Percentiles rank a stretch among this genome's conserved stretches.
phyloP scores from a whole-genome alignment of 1,140 invertebrate genomes.

The Cherax destructor region DNA sequence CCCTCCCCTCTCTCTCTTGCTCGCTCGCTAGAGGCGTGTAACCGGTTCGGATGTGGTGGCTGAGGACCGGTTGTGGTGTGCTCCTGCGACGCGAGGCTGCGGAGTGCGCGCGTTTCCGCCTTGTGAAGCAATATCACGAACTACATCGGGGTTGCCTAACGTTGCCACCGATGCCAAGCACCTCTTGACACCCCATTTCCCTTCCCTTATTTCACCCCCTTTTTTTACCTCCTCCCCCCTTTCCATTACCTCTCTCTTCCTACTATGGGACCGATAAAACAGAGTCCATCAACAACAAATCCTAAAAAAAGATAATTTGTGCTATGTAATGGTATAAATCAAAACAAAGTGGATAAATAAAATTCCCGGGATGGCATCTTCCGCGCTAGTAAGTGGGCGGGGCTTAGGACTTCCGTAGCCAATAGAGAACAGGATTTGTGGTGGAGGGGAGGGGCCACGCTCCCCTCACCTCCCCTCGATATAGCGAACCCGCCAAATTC shows the following conservation, averaged over 20 bases:
- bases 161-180: too few species aligned
- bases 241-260: too few species aligned
- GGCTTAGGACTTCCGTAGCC: conserved; percentile 67
- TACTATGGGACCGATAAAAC: too few species aligned
- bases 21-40: conserved; percentile 50
- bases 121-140: conserved; percentile 69
- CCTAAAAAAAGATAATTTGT: too few species aligned
- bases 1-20: conserved; percentile 22
- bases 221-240: too few species aligned
- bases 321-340: too few species aligned
- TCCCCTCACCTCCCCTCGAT: conserved; percentile 61
- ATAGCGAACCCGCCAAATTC: neutral
- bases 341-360: too few species aligned
- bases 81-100: conserved; percentile 55
- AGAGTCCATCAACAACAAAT: too few species aligned
- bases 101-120: conserved; percentile 69
- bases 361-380: conserved; percentile 1
- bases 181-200: too few species aligned
- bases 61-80: conserved; percentile 65
- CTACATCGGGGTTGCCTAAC: conserved; percentile 53
- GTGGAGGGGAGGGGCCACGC: conserved; percentile 65
- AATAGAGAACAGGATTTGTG: conserved; percentile 71
- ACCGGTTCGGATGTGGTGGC: conserved; percentile 70
- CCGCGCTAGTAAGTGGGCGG: conserved; percentile 62
- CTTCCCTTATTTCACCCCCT: too few species aligned